These are phyloP conservation scores for Netelia inedita DNA, from an alignment of 2,888 invertebrate genomes.

Conservation along the genomic window DNA sequence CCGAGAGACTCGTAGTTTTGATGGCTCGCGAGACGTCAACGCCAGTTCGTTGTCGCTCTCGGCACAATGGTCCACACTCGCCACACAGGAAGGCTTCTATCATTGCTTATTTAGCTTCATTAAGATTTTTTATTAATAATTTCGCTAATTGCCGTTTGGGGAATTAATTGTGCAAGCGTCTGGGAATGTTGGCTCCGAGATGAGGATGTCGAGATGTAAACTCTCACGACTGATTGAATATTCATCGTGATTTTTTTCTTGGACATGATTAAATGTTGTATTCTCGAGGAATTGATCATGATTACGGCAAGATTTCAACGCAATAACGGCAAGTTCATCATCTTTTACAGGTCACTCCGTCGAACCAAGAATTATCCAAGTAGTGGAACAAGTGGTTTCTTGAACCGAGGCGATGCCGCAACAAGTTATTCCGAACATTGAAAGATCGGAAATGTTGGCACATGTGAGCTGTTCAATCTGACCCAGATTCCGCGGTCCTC, in stretches of 20 bases:
- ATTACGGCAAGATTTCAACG: too few species aligned
- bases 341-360: too few species aligned
- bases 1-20: constrained; percentile 56
- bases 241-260: constrained; percentile 81
- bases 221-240: constrained; percentile 80
- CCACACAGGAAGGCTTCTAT: constrained; percentile 84
- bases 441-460: neutral
- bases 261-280: constrained; percentile 67
- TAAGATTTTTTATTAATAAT: constrained; percentile 71
- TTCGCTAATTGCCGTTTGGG: constrained; percentile 82
- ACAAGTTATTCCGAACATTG: constrained; percentile 78
- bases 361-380: too few species aligned
- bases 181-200: constrained; percentile 74
- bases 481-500: constrained; percentile 80
- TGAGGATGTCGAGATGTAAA: constrained; percentile 16
- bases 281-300: too few species aligned
- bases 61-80: constrained; percentile 68
- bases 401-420: constrained; percentile 61
- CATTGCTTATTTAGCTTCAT: constrained; percentile 69
- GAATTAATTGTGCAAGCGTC: constrained; percentile 80
- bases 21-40: constrained; percentile 48
- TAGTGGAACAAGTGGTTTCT: too few species aligned
- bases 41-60: constrained; percentile 38
- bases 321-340: too few species aligned
- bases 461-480: constrained; percentile 76